These are phyloP conservation scores for Cyclophora albipunctata DNA, from an alignment of 2,888 invertebrate species.

Conservation along the genomic window DNA sequence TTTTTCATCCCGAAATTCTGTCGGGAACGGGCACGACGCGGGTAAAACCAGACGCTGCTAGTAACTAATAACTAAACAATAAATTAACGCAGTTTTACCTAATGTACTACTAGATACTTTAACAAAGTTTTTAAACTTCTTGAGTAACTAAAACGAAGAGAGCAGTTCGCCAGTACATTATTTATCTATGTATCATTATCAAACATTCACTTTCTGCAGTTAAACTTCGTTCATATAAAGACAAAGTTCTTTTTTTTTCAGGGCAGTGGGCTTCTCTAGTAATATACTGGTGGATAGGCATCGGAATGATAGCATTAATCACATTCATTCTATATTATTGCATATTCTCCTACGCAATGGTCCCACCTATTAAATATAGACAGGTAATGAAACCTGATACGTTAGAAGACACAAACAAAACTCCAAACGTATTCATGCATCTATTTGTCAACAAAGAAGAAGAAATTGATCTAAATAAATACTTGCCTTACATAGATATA, in stretches of 20 bases:
- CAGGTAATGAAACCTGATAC: neutral
- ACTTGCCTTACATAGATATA: slow-evolving; percentile 43
- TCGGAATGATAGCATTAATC: slow-evolving; percentile 52
- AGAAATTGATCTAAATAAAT: slow-evolving; percentile 36
- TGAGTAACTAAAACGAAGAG: too few relatives aligned
- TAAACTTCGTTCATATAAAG: too few relatives aligned
- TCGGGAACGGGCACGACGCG: too few relatives aligned
- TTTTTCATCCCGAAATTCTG: too few relatives aligned
- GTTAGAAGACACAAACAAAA: slow-evolving; percentile 4
- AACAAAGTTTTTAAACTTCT: too few relatives aligned
- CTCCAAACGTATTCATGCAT: slow-evolving; percentile 48
- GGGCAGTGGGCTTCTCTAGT: slow-evolving; percentile 55
- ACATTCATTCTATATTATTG: slow-evolving; percentile 56
- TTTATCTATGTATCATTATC: too few relatives aligned
- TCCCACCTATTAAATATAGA: slow-evolving; percentile 26
- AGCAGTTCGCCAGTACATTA: too few relatives aligned
- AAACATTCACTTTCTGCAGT: too few relatives aligned
- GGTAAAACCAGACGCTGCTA: too few relatives aligned
- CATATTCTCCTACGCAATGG: slow-evolving; percentile 38
- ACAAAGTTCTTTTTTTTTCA: slow-evolving; percentile 29
- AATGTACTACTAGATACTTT: too few relatives aligned
- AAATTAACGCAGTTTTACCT: too few relatives aligned
- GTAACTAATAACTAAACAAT: too few relatives aligned
- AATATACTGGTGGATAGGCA: slow-evolving; percentile 54
- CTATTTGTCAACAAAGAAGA: slow-evolving; percentile 36